Evolutionary conservation across 2,797 vertebrate species (phyloP), one percentile per base, ranked within the genome.

Genomic region (Scyliorhinus canicula): DNA sequence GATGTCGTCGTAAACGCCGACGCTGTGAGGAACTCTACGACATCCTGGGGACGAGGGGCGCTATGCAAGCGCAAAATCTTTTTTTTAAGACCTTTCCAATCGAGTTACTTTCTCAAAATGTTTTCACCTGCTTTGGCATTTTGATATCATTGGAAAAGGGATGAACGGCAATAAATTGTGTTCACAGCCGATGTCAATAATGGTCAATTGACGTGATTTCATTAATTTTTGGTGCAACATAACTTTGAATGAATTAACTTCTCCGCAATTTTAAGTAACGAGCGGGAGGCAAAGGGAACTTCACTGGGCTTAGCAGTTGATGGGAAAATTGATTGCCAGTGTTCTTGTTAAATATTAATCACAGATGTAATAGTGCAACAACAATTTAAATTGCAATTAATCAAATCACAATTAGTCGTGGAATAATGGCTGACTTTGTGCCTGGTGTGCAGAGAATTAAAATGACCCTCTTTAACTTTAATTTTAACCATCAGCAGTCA

Each of bases 301-400:
- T 93, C 6, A 28, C 44, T 3, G 63, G n/a, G 26, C 1, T 47
- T 69, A 69, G 63, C 40, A 7, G 91, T 31, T 28, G 3, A 93
- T 40, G 26, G 63, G 63, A 93, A 69, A 44, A 93, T 93, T 93
- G 63, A 67, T 93, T 40, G 44, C 40, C 44, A 93, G 69, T 26
- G 24, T 93, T 69, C 60, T 69, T 93, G 40, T 65, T 69, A 93
- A 93, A 26, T 93, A 93, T 93, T 93, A 93, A 47, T 93, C 91
- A 69, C 91, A 69, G 91, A 93, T 69, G 60, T 65, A 93, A 69
- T 93, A 69, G 40, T n/a, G 67, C 63, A 93, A 93, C 91, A 93
- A 93, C 91, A 93, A 93, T 93, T 93, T 93, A 65, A 93, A 67
- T 93, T 65, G 65, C 91, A 47, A 93, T 93, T 93, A 67, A 93